These are phyloP conservation scores for Gallinago paraguaiae DNA, from an alignment of 2,113 vertebrate genomes.

Conservation along the genomic window DNA sequence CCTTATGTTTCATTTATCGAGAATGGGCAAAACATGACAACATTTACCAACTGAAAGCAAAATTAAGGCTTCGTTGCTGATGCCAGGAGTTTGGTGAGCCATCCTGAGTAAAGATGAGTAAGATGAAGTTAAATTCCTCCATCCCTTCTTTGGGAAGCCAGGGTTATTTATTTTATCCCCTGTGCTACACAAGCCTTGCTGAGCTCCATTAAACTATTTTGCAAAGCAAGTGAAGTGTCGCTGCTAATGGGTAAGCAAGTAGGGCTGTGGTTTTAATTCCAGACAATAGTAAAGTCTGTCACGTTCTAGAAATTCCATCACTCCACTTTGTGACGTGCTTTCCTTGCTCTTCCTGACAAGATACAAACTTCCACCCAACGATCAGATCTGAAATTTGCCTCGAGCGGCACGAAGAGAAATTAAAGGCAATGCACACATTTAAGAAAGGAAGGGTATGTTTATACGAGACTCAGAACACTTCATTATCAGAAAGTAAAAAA, in stretches of 20 bases:
- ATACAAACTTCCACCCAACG: not conserved
- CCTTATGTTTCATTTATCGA: not conserved
- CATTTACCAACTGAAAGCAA: not conserved
- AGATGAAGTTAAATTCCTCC: not conserved
- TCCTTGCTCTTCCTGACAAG: not conserved
- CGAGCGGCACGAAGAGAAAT: not conserved
- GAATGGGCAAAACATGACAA: not conserved
- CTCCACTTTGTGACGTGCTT: not conserved
- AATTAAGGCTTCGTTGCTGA: not conserved
- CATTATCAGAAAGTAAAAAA: not conserved
- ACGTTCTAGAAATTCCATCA: not conserved
- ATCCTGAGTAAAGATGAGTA: not conserved
- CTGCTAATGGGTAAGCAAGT: not conserved
- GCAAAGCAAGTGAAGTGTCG: not conserved
- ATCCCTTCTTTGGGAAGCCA: fast-evolving
- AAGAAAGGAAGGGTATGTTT: not conserved
- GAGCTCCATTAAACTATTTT: not conserved
- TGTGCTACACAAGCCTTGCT: not conserved
- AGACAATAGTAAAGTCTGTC: not conserved
- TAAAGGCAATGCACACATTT: not conserved
- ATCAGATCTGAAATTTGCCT: not conserved
- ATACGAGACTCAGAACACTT: not conserved
- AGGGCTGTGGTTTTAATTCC: not conserved
- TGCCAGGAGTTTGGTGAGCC: not conserved
- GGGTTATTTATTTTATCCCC: not conserved